Evolutionary conservation across 2,888 invertebrate genomes (phyloP).

Genomic region (Electrophaes corylata): DNA sequence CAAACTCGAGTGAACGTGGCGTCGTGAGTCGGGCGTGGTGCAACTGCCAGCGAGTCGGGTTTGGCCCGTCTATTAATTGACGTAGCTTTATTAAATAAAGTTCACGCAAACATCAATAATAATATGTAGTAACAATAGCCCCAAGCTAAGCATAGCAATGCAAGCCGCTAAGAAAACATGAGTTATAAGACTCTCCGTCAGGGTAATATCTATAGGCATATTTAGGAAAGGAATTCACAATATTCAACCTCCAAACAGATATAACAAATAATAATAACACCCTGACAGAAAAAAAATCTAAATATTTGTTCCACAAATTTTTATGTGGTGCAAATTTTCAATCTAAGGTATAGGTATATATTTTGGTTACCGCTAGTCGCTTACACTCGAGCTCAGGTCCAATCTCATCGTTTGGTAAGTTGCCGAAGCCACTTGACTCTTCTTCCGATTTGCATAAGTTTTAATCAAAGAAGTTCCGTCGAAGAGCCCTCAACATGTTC

Average conservation of each 20-base stretch:
- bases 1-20: slow-evolving; percentile 31
- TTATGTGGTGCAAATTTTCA: no score
- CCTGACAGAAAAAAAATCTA: no score
- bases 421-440: slow-evolving; percentile 58
- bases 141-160: neutral
- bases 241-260: no score
- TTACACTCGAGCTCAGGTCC: slow-evolving; percentile 13
- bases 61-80: neutral
- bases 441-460: slow-evolving; percentile 70
- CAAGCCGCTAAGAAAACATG: no score
- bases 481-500: slow-evolving; percentile 43
- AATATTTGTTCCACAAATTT: no score
- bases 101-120: no score
- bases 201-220: no score
- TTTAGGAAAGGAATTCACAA: no score
- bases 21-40: slow-evolving; percentile 15
- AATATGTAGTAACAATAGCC: no score
- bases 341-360: no score
- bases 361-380: slow-evolving; percentile 10
- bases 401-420: slow-evolving; percentile 50
- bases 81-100: neutral
- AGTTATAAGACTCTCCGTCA: no score
- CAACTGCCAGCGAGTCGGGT: slow-evolving; percentile 10
- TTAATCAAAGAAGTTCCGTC: slow-evolving; percentile 70
- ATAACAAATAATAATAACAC: no score